Conservation (phyloP, 2,113 vertebrate species). For the Hippopotamus amphibius region DNA sequence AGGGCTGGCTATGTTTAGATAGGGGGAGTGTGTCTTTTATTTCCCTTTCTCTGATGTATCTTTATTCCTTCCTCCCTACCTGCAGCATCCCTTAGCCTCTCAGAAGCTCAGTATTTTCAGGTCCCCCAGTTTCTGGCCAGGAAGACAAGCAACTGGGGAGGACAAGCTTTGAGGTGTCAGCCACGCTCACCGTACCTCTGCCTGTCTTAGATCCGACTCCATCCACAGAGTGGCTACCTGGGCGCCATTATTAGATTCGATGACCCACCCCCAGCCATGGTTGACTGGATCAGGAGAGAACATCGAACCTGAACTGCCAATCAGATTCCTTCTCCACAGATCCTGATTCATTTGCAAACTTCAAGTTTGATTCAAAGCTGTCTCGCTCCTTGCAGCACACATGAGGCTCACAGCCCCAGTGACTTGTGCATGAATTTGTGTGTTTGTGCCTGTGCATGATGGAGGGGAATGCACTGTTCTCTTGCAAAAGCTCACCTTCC, state of each 20-base stretch:
- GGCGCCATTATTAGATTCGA: background rate
- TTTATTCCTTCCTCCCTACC: background rate
- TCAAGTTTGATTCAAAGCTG: background rate
- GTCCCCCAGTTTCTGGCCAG: background rate
- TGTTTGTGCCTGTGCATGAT: background rate
- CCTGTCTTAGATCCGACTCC: background rate
- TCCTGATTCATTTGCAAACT: background rate
- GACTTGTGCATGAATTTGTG: background rate
- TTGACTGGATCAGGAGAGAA: background rate
- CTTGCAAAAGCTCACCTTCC: background rate
- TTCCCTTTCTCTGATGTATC: background rate
- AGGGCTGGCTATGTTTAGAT: background rate
- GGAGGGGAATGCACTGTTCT: background rate
- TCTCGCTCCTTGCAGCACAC: background rate
- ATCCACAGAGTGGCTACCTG: background rate
- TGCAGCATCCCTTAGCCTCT: background rate
- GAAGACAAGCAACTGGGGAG: background rate
- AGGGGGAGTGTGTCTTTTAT: background rate
- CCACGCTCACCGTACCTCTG: background rate
- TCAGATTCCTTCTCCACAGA: background rate
- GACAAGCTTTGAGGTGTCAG: too few species aligned
- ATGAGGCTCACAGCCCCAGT: background rate
- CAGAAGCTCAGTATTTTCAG: background rate
- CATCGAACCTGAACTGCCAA: background rate
- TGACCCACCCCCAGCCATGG: background rate